phyloP scores from a whole-genome alignment of 2,888 invertebrate genomes.

The Cenopis cana region DNA sequence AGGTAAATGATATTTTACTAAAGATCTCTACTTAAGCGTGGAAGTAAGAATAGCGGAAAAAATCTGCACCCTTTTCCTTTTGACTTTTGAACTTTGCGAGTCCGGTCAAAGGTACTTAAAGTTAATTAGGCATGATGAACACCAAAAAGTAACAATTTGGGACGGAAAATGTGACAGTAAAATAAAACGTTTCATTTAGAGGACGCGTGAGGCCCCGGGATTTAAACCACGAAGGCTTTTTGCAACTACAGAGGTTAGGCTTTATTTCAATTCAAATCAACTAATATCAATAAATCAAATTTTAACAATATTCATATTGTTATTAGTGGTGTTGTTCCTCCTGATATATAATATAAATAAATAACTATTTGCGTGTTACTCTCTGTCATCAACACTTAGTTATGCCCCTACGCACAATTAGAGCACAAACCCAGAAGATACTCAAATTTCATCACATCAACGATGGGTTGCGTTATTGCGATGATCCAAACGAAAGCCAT shows the following conservation, averaged over 20 bases:
- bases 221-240: not conserved
- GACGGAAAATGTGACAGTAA: constrained; percentile 12
- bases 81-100: constrained; percentile 36
- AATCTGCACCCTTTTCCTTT: constrained; percentile 31
- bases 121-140: constrained; percentile 35
- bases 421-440: no score
- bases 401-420: not conserved
- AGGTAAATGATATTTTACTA: not conserved
- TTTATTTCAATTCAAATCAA: no score
- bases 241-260: not conserved
- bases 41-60: constrained; percentile 14
- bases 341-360: no score
- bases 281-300: no score
- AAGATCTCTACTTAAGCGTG: not conserved
- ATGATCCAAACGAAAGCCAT: no score
- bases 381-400: not conserved
- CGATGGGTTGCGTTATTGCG: not conserved
- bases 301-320: no score
- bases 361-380: no score
- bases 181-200: constrained; percentile 5
- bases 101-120: constrained; percentile 33
- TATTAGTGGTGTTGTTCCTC: no score
- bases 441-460: no score
- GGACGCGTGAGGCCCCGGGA: not conserved
- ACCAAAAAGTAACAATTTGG: constrained; percentile 9